Evolutionary conservation across 2,113 vertebrate species (phyloP).

Genomic region (Bubo scandiacus): DNA sequence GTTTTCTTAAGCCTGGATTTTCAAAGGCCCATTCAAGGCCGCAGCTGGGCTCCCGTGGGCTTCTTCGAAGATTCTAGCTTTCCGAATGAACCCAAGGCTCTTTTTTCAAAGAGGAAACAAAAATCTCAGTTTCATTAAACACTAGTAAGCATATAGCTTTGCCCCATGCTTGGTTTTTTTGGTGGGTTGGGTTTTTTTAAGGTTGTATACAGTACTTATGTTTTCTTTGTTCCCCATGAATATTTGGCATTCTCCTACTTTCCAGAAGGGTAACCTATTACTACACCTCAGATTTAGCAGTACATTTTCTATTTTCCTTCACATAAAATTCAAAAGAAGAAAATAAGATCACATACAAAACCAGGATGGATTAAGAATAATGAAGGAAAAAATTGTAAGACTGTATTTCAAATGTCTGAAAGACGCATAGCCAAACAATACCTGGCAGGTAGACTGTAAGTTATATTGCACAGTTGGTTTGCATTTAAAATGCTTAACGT

Average conservation of each 20-base stretch:
- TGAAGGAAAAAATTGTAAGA: background rate
- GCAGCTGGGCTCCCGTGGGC: background rate
- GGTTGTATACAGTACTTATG: background rate
- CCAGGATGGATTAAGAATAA: background rate
- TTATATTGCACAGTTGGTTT: background rate
- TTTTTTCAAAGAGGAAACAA: background rate
- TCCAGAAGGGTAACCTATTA: background rate
- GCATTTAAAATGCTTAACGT: background rate
- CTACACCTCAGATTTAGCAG: background rate
- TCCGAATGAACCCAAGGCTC: background rate
- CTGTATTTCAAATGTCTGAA: background rate
- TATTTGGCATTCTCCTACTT: background rate
- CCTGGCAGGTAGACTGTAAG: background rate
- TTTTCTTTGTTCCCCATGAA: background rate
- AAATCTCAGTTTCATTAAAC: background rate
- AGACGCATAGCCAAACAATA: background rate
- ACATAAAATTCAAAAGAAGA: background rate
- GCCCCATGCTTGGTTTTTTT: background rate
- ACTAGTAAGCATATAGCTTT: background rate
- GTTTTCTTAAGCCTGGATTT: background rate
- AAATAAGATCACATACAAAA: background rate
- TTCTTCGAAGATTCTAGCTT: slow-evolving; percentile 32
- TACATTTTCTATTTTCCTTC: background rate
- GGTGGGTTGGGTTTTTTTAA: background rate
- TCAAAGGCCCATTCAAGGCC: slow-evolving; percentile 27